Percentiles rank a stretch among this genome's conserved stretches.
Evolutionary conservation across 2,888 invertebrate species (phyloP).

Genomic region (Eulithis prunata): DNA sequence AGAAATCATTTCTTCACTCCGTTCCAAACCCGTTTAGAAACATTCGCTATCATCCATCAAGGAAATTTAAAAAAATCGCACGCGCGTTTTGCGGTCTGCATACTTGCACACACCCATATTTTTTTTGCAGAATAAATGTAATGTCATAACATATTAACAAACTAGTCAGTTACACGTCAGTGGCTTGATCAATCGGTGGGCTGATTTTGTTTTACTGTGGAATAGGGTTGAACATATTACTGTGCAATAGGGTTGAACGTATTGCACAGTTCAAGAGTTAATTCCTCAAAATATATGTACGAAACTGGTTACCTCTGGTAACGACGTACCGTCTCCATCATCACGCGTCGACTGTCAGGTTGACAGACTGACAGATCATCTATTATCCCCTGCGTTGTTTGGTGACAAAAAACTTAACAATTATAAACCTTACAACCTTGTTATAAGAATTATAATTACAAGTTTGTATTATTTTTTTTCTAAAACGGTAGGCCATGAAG

Average conservation of each 20-base stretch:
- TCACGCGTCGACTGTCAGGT: conserved; percentile 46
- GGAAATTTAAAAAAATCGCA: conserved; percentile 27
- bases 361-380: conserved; percentile 60
- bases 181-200: conserved; percentile 31
- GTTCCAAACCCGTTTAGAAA: conserved; percentile 13
- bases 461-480: conserved; percentile 40
- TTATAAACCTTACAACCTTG: conserved; percentile 41
- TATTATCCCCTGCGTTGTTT: conserved; percentile 66
- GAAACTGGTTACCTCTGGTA: conserved; percentile 24
- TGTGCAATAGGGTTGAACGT: conserved; percentile 7
- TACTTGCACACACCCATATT: conserved; percentile 28
- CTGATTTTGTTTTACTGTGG: conserved; percentile 21
- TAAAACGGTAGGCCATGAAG: conserved; percentile 46
- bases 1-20: conserved; percentile 12
- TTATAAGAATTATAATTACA: conserved; percentile 32
- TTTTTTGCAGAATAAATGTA: conserved; percentile 30
- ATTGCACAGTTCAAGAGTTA: conserved; percentile 2
- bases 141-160: conserved; percentile 35
- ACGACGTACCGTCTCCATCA: conserved; percentile 47
- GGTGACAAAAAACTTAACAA: conserved; percentile 48
- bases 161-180: conserved; percentile 22
- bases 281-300: conserved; percentile 21
- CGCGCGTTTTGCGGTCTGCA: conserved; percentile 24
- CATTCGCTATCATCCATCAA: conserved; percentile 23
- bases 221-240: conserved; percentile 12